These are phyloP conservation scores for Pyrrhia umbra DNA, from an alignment of 2,888 invertebrate species.

Conservation along the genomic window DNA sequence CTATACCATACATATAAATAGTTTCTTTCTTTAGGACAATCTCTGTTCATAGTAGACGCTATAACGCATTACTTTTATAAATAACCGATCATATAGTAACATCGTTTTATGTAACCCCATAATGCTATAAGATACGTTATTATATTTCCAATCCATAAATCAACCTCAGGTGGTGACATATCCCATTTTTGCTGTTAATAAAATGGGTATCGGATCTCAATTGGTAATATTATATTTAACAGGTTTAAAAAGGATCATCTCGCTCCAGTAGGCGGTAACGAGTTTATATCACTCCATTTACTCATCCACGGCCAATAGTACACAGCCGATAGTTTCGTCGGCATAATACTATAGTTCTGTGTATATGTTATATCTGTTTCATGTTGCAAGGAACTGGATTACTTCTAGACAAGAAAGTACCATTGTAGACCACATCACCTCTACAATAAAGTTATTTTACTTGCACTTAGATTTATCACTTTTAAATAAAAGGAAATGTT, in stretches of 20 bases:
- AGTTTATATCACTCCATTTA: conserved; percentile 26
- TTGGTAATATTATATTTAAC: conserved; percentile 27
- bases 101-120: background rate
- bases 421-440: too few relatives aligned
- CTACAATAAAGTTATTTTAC: too few relatives aligned
- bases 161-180: conserved; percentile 10
- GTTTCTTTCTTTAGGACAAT: background rate
- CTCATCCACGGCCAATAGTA: conserved; percentile 6
- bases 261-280: background rate
- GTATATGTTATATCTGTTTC: too few relatives aligned
- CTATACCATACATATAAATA: too few relatives aligned
- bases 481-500: too few relatives aligned
- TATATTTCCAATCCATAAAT: conserved; percentile 11
- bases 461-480: too few relatives aligned
- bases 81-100: background rate
- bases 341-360: too few relatives aligned
- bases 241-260: conserved; percentile 24
- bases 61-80: background rate
- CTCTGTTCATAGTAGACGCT: background rate
- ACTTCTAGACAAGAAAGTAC: too few relatives aligned
- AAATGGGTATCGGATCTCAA: conserved; percentile 26
- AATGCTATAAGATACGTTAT: background rate
- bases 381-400: too few relatives aligned
- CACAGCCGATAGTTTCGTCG: too few relatives aligned
- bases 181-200: conserved; percentile 10